A percentile compares a stretch with the other conserved stretches of the same genome.
Conservation (phyloP, 2,797 vertebrate genomes). For the Bryconaethiops microstoma region DNA sequence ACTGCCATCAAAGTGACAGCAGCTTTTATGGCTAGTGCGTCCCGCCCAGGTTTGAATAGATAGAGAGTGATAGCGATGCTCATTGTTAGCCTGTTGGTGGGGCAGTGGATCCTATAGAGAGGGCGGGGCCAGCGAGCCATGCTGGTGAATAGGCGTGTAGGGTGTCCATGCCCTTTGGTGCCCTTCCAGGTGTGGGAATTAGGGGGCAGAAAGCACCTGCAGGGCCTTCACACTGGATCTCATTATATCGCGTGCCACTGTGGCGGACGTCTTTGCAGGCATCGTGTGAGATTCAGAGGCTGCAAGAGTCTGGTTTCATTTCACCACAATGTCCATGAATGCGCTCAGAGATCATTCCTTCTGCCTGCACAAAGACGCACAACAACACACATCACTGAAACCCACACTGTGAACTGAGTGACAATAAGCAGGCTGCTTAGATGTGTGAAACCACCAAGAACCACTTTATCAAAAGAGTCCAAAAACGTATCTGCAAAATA, state of each 20-base stretch:
- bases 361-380: slow-evolving; percentile 48
- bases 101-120: slow-evolving; percentile 74
- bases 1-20: slow-evolving; percentile 76
- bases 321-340: slow-evolving; percentile 56
- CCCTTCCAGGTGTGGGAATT: slow-evolving; percentile 78
- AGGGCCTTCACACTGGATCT: slow-evolving; percentile 65
- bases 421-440: slow-evolving; percentile 31
- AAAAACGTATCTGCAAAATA: slow-evolving; percentile 37
- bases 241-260: slow-evolving; percentile 73
- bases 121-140: slow-evolving; percentile 70
- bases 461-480: slow-evolving; percentile 29
- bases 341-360: slow-evolving; percentile 52
- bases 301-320: slow-evolving; percentile 58
- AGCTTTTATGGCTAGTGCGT: slow-evolving; percentile 73
- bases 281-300: slow-evolving; percentile 63
- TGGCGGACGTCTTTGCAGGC: slow-evolving; percentile 54
- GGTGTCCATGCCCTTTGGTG: slow-evolving; percentile 77
- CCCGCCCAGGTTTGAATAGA: slow-evolving; percentile 78
- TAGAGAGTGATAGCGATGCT: slow-evolving; percentile 75
- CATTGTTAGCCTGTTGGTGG: slow-evolving; percentile 71
- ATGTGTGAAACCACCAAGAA: slow-evolving; percentile 28
- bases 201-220: slow-evolving; percentile 72
- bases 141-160: slow-evolving; percentile 75
- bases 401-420: slow-evolving; percentile 27
- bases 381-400: slow-evolving; percentile 46